Evolutionary conservation across 2,888 invertebrate genomes (phyloP).

Genomic region (Hoplodrina ambigua): DNA sequence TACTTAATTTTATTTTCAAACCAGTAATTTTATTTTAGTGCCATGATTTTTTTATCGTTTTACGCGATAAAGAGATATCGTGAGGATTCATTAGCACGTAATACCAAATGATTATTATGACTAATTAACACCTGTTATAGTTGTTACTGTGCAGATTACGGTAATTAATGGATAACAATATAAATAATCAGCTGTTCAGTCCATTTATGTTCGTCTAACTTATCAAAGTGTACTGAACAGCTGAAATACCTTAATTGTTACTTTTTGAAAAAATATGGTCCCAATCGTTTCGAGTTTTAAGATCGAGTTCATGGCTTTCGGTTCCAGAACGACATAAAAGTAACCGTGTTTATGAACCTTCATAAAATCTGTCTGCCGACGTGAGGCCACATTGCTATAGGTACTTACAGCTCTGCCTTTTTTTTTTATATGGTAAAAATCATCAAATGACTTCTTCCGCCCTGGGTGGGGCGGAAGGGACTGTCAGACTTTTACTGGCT

Average conservation of each 20-base stretch:
- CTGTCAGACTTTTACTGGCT: no score
- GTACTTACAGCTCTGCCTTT: neutral
- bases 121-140: slow-evolving; percentile 30
- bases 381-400: neutral
- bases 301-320: no score
- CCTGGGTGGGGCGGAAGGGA: no score
- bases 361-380: neutral
- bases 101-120: slow-evolving; percentile 7
- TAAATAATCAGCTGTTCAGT: neutral
- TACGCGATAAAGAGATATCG: slow-evolving; percentile 27
- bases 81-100: slow-evolving; percentile 22
- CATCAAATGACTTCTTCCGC: no score
- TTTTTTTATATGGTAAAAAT: no score
- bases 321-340: no score
- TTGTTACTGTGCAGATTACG: slow-evolving; percentile 10
- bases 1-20: neutral
- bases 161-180: neutral
- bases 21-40: neutral
- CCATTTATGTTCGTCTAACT: no score
- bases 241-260: no score
- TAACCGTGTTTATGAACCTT: no score
- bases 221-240: no score
- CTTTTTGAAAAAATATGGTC: no score
- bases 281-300: no score
- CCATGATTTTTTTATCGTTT: slow-evolving; percentile 8